Conservation (phyloP, 2,797 vertebrate species). For the Smutsia temminckii region DNA sequence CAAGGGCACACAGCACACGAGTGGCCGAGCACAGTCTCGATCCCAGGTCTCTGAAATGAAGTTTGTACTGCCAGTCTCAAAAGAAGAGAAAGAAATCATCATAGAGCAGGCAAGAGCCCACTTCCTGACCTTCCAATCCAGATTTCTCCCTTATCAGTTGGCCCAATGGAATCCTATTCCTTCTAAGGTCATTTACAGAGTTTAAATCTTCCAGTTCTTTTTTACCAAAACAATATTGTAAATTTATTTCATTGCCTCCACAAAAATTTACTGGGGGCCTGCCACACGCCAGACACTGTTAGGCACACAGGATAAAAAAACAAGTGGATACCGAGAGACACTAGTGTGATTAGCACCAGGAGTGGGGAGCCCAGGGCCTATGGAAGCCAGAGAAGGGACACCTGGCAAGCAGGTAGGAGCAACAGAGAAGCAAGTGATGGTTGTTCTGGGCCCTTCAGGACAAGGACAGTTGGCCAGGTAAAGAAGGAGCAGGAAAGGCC, state of each 20-base stretch:
- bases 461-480: neutral
- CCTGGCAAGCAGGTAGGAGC: neutral
- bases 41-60: neutral
- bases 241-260: neutral
- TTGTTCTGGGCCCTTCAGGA: neutral
- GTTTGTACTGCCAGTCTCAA: neutral
- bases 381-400: neutral
- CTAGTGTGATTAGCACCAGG: neutral
- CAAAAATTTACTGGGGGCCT: neutral
- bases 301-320: neutral
- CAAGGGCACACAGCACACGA: neutral
- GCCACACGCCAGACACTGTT: neutral
- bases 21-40: neutral
- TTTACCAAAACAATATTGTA: too few species aligned
- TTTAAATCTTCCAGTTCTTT: neutral
- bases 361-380: neutral
- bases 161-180: neutral
- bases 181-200: neutral
- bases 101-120: accelerated
- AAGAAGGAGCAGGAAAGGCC: neutral
- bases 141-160: neutral
- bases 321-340: neutral
- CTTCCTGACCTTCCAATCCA: accelerated
- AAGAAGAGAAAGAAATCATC: neutral
- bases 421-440: neutral